Base-by-base conservation (phyloP, 2,888 invertebrate species). In the Drosophila demipolita region DNA sequence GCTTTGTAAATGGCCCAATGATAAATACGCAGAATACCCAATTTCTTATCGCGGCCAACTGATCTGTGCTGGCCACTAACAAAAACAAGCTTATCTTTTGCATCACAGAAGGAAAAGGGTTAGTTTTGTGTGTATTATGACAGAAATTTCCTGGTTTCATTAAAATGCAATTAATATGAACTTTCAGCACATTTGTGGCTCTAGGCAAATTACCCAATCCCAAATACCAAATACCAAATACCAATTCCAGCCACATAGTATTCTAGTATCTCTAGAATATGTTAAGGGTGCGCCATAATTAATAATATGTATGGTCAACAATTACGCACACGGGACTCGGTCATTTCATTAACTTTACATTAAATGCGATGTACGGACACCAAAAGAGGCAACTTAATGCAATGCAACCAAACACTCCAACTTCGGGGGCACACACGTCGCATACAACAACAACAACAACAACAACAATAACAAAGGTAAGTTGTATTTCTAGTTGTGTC, bases 111-210 rank as follows among this genome's bases (percentile, higher is more conserved):
- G 4, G 60, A 66, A 57, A 62, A 54, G 71, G 87, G 73, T 80
- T 71, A 8, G 53, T 52, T 60, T 52, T 60, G 17, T 36, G 36
- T 59, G 32, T 45, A 38, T 42, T 58, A 26, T 58, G 49, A 23
- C 33, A 62, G 53, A 58, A 53, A 69, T 62, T 63, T 74, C 42
- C 75, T 72, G 69, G 80, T 78, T 87, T 86, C 85, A 86, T 86
- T 86, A 86, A 86, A 86, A 86, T 80, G 87, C 89, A 89, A 86
- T 86, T 89, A 86, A 86, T 86, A 87, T 76, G 72, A 89, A 73
- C 84, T 86, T 86, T 86, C 85, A 89, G 87, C 85, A 89, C 85
- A 66, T 81, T 83, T 73, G 68, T 75, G 80, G 80, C 42, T 36
- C 45, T 55, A 73, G 67, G 49, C 68, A 74, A 77, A 66, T 82